phyloP scores from a whole-genome alignment of 1,140 invertebrate genomes.

The Drosophila sp. region DNA sequence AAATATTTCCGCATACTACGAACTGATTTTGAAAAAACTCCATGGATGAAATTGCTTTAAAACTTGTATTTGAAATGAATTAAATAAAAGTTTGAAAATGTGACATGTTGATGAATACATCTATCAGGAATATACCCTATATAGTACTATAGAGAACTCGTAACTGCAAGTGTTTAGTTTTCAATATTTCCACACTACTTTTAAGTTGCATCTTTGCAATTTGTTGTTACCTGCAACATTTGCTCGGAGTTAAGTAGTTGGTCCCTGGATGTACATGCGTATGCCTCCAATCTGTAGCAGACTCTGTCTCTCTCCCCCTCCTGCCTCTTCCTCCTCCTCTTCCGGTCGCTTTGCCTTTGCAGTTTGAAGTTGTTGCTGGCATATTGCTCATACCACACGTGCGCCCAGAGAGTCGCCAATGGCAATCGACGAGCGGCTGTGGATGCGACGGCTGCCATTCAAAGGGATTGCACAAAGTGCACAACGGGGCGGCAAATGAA shows the following conservation, averaged over 20 bases:
- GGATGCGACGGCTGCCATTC: constrained; percentile 31
- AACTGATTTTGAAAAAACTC: too few relatives aligned
- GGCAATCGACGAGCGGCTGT: constrained; percentile 56
- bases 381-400: constrained; percentile 52
- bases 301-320: neutral
- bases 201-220: neutral
- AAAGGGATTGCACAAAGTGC: constrained; percentile 69
- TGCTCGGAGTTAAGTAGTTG: neutral
- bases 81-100: too few relatives aligned
- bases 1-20: too few relatives aligned
- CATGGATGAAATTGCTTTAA: too few relatives aligned
- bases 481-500: constrained; percentile 51
- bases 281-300: neutral
- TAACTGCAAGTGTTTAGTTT: too few relatives aligned
- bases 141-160: too few relatives aligned
- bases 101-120: too few relatives aligned
- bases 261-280: neutral
- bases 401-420: constrained; percentile 56
- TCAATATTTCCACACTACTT: too few relatives aligned
- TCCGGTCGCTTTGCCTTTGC: neutral
- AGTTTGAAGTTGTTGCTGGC: neutral
- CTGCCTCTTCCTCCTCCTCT: too few relatives aligned
- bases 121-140: too few relatives aligned
- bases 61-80: too few relatives aligned
- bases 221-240: neutral